These are phyloP conservation scores for Holacanthella duospinosa DNA, from an alignment of 2,888 invertebrate genomes.

Conservation along the genomic window DNA sequence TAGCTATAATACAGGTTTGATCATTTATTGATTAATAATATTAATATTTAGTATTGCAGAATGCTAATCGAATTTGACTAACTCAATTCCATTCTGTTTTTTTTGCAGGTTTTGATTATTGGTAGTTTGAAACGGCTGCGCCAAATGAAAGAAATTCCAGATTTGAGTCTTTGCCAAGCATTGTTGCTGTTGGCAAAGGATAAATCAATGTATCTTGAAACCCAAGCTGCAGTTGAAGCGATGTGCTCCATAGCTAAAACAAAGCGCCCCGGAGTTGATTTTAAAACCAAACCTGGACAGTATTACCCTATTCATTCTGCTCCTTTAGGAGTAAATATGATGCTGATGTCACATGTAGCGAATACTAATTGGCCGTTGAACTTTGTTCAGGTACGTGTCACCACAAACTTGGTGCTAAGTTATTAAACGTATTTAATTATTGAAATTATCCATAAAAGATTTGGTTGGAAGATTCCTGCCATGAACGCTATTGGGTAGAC, in stretches of 20 bases:
- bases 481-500: constrained; percentile 89
- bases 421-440: background rate
- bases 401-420: background rate
- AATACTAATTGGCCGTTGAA: constrained; percentile 19
- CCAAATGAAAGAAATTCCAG: constrained; percentile 63
- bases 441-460: constrained; percentile 50
- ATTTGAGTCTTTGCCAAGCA: constrained; percentile 63
- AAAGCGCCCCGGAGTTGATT: constrained; percentile 17
- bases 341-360: constrained; percentile 14
- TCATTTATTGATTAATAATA: background rate
- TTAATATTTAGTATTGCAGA: no score
- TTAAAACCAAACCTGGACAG: constrained; percentile 22
- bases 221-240: constrained; percentile 48
- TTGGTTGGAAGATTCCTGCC: constrained; percentile 87
- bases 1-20: constrained; percentile 4
- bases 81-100: no score
- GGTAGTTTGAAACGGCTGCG: constrained; percentile 74
- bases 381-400: constrained; percentile 16
- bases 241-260: constrained; percentile 55
- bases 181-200: constrained; percentile 46
- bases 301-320: constrained; percentile 20
- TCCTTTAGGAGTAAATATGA: constrained; percentile 22
- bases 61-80: no score
- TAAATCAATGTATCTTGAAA: constrained; percentile 22
- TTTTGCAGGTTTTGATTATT: constrained; percentile 26